These are phyloP conservation scores for Hylyphantes graminicola DNA, from an alignment of 1,140 invertebrate species.

Conservation along the genomic window DNA sequence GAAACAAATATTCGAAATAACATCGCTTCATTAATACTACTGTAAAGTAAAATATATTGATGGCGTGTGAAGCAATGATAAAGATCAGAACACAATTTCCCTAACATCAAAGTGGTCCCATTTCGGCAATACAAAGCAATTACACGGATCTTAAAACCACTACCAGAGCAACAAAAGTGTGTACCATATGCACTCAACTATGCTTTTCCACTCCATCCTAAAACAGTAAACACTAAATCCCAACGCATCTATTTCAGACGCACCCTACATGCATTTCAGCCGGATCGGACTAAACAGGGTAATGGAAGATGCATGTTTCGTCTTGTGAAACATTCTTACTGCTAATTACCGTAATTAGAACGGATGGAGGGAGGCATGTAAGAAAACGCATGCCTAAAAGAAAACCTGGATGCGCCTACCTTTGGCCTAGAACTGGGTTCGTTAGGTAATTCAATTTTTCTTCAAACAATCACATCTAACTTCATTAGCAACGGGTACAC, in stretches of 20 bases:
- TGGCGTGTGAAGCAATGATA: too few relatives aligned
- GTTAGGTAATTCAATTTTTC: slow-evolving; percentile 42
- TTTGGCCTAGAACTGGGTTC: not conserved
- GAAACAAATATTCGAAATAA: too few relatives aligned
- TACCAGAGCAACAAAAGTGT: not conserved
- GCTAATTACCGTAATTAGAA: slow-evolving; percentile 53
- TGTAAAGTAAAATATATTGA: too few relatives aligned
- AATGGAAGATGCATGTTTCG: slow-evolving; percentile 45
- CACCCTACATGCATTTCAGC: slow-evolving; percentile 12
- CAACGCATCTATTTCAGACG: slow-evolving; percentile 16
- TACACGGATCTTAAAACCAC: not conserved
- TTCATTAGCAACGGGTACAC: slow-evolving; percentile 11
- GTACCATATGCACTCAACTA: too few relatives aligned
- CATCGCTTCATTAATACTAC: too few relatives aligned
- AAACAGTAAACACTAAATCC: slow-evolving; percentile 10
- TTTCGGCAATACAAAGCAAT: not conserved
- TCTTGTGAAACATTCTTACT: slow-evolving; percentile 26
- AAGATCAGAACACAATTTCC: too few relatives aligned
- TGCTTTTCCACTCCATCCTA: not conserved
- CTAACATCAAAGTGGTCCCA: too few relatives aligned
- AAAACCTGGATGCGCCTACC: too few relatives aligned
- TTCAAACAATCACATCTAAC: slow-evolving; percentile 50
- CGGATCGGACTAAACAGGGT: slow-evolving; percentile 20
- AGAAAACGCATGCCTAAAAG: slow-evolving; percentile 7
- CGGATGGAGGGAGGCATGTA: slow-evolving; percentile 19